Evolutionary conservation across 1,140 invertebrate genomes (phyloP).

Genomic region (Agraylea sexmaculata): DNA sequence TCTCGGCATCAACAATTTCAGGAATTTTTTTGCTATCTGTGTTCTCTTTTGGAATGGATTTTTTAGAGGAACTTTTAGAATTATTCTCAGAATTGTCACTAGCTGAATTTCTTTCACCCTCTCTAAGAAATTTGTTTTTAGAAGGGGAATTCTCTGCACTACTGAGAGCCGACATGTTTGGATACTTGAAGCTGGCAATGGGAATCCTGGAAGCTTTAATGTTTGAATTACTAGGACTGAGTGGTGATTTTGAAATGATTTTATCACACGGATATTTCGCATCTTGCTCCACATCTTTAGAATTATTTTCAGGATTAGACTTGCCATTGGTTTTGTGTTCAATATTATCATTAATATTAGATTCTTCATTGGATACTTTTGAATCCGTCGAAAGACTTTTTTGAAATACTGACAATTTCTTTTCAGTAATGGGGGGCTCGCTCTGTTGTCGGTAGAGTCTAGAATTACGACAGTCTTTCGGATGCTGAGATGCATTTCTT

Average conservation of each 20-base stretch:
- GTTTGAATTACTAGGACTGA: slow-evolving; percentile 15
- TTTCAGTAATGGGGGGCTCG: slow-evolving; percentile 29
- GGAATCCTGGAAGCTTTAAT: slow-evolving; percentile 27
- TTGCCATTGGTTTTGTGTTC: not conserved
- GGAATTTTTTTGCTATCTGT: not conserved
- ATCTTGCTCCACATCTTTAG: slow-evolving; percentile 1
- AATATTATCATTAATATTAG: slow-evolving; percentile 2
- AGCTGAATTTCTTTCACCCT: slow-evolving; percentile 15
- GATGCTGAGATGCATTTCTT: slow-evolving; percentile 35
- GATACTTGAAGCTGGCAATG: slow-evolving; percentile 37
- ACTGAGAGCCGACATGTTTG: slow-evolving; percentile 27
- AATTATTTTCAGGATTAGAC: slow-evolving; percentile 2
- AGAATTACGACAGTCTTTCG: slow-evolving; percentile 31
- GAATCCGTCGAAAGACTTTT: slow-evolving; percentile 36
- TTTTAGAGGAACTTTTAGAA: slow-evolving; percentile 7
- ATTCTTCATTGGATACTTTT: slow-evolving; percentile 19
- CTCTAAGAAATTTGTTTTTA: slow-evolving; percentile 21
- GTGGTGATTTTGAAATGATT: slow-evolving; percentile 11
- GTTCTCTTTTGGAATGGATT: slow-evolving; percentile 6
- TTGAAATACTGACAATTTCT: slow-evolving; percentile 27
- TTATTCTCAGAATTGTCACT: slow-evolving; percentile 20
- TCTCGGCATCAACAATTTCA: not conserved
- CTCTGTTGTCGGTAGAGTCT: slow-evolving; percentile 32
- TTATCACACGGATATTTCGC: slow-evolving; percentile 1
- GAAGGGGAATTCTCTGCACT: slow-evolving; percentile 31